Evolutionary conservation across 1,140 invertebrate genomes (phyloP).

Genomic region (Rhyacophila brunnea): DNA sequence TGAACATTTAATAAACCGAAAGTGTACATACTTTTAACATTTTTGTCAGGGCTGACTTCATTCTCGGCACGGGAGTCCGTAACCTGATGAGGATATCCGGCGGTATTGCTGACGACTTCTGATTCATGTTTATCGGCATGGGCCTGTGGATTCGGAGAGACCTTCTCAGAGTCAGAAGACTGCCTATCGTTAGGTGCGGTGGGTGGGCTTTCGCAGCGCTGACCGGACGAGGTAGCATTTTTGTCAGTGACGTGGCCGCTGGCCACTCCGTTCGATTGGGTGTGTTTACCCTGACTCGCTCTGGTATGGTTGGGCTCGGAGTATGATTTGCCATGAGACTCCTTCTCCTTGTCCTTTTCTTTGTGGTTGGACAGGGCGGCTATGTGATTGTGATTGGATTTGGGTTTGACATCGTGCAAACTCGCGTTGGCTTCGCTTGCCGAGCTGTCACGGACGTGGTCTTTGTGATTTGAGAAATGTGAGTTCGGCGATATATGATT

Average conservation of each 20-base stretch:
- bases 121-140: neutral
- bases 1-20: too few relatives aligned
- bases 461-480: slow-evolving; percentile 33
- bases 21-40: slow-evolving; percentile 9
- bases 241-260: slow-evolving; percentile 19
- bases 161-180: neutral
- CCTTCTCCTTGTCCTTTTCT: slow-evolving; percentile 26
- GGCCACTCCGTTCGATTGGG: slow-evolving; percentile 41
- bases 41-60: slow-evolving; percentile 30
- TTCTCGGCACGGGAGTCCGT: slow-evolving; percentile 35
- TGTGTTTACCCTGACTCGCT: slow-evolving; percentile 34
- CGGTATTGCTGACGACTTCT: neutral
- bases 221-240: neutral
- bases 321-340: slow-evolving; percentile 20
- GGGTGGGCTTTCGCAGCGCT: too few relatives aligned
- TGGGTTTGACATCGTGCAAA: slow-evolving; percentile 38
- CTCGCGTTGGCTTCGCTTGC: slow-evolving; percentile 35
- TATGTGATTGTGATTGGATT: slow-evolving; percentile 39
- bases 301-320: slow-evolving; percentile 33
- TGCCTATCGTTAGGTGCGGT: too few relatives aligned
- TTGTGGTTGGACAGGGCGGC: slow-evolving; percentile 18
- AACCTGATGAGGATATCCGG: neutral
- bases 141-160: neutral
- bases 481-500: slow-evolving; percentile 28
- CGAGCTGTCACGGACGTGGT: slow-evolving; percentile 24